Evolutionary conservation across 2,888 invertebrate genomes (phyloP), one percentile per base, ranked within the genome.

Genomic region (Drosophila nr. perissopoda): DNA sequence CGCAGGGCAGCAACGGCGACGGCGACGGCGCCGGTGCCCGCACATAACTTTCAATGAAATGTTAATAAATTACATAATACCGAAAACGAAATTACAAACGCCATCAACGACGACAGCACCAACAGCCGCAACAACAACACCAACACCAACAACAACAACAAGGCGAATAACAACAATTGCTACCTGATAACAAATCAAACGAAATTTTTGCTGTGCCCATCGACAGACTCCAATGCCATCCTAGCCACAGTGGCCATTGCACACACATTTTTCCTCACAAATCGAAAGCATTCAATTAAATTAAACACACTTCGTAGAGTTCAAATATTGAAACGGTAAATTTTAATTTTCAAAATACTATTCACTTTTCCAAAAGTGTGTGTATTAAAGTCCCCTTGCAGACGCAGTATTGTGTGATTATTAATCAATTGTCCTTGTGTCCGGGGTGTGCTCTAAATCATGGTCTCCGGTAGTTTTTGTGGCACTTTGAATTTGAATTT

Each of bases 21-120:
- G 69, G 70, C 78, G 78, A 6, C 73, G 76, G n/a, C 68, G 73
- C 29, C 59, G 69, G 70, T 75, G 78, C 70, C 78, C 71, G 83
- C 86, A 86, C 86, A 87, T 87, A 88, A 88, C 86, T 88, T 83
- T 88, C 86, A 87, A 88, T 88, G 88, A 88, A 87, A 88, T 86
- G 88, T 87, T 87, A 82, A 87, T 87, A 87, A 87, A 87, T 87
- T 88, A 84, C 83, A 77, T 87, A 87, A 88, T 88, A 67, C 85
- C 85, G 81, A 88, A 85, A 85, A 81, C 74, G 88, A 85, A 85
- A 85, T 85, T 85, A 88, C 85, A 88, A 84, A 83, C 85, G 85
- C 82, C 88, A 74, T 82, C 88, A 85, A 75, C 76, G 74, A 69
- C 78, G 82, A 84, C 84, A 76, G 69, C 59, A 54, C 31, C 67